Conservation (phyloP, 2,797 vertebrate genomes). For the Anas georgica region DNA sequence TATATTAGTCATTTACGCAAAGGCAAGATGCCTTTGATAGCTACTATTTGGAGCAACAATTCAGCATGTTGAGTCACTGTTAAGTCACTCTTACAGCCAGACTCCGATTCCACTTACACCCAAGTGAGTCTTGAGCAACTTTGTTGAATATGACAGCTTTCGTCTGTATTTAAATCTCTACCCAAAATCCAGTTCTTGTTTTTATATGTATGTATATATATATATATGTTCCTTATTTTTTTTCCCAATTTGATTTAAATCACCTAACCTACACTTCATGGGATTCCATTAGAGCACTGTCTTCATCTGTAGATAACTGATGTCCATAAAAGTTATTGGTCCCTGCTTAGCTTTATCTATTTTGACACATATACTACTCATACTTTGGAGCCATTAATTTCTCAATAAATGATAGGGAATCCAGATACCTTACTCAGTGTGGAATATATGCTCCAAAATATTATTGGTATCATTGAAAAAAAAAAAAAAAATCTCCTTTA, state of each 20-base stretch:
- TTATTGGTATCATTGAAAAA: background rate
- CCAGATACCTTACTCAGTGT: background rate
- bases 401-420: background rate
- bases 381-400: conserved; percentile 8
- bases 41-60: conserved; percentile 73
- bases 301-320: background rate
- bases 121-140: conserved; percentile 29
- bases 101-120: conserved; percentile 35
- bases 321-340: background rate
- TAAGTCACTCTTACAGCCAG: conserved; percentile 62
- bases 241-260: background rate
- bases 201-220: background rate
- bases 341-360: background rate
- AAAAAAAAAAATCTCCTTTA: background rate
- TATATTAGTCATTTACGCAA: conserved; percentile 74
- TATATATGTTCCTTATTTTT: background rate
- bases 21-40: conserved; percentile 72
- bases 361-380: conserved; percentile 8
- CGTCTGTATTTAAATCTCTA: background rate
- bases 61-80: conserved; percentile 69
- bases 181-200: background rate
- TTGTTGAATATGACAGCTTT: background rate
- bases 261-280: background rate
- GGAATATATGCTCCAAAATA: background rate
- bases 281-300: background rate